These are phyloP conservation scores for Carcharodon carcharias DNA, from an alignment of 2,797 vertebrate genomes.

Conservation along the genomic window DNA sequence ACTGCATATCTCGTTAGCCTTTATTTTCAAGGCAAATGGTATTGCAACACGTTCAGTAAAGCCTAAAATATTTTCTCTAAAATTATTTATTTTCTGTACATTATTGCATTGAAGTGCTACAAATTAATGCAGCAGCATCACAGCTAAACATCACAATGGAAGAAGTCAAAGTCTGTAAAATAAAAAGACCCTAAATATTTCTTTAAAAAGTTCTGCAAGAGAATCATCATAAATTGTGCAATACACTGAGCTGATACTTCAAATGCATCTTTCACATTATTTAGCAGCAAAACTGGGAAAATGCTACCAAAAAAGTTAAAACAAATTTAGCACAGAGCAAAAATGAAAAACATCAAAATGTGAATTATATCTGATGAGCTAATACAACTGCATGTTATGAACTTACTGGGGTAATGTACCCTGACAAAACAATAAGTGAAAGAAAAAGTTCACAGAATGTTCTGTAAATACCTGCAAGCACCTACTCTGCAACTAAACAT, in stretches of 20 bases:
- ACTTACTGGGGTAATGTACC: conserved; percentile 62
- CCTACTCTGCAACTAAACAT: conserved; percentile 60
- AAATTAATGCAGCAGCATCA: conserved; percentile 63
- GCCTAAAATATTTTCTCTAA: conserved; percentile 63
- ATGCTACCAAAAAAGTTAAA: conserved; percentile 63
- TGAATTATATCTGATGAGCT: conserved; percentile 51
- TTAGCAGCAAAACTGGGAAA: conserved; percentile 54
- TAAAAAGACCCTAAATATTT: conserved; percentile 51
- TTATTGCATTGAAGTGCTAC: conserved; percentile 87
- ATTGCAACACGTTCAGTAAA: conserved; percentile 61
- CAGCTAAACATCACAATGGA: conserved; percentile 53
- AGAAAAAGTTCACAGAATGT: conserved; percentile 44
- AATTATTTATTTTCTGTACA: conserved; percentile 79
- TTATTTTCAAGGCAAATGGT: conserved; percentile 49
- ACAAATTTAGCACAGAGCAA: conserved; percentile 49
- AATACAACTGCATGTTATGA: conserved; percentile 53
- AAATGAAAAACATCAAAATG: conserved; percentile 52
- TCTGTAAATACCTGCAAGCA: conserved; percentile 50
- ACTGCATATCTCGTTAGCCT: conserved; percentile 41
- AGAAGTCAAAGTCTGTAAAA: conserved; percentile 44
- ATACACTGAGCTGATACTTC: conserved; percentile 51
- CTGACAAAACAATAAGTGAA: conserved; percentile 57
- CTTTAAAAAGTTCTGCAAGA: conserved; percentile 50
- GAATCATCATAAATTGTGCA: conserved; percentile 51
- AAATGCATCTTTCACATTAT: conserved; percentile 49